These are phyloP conservation scores for Stegana nigrithorax DNA, from an alignment of 2,888 invertebrate species.

Conservation along the genomic window DNA sequence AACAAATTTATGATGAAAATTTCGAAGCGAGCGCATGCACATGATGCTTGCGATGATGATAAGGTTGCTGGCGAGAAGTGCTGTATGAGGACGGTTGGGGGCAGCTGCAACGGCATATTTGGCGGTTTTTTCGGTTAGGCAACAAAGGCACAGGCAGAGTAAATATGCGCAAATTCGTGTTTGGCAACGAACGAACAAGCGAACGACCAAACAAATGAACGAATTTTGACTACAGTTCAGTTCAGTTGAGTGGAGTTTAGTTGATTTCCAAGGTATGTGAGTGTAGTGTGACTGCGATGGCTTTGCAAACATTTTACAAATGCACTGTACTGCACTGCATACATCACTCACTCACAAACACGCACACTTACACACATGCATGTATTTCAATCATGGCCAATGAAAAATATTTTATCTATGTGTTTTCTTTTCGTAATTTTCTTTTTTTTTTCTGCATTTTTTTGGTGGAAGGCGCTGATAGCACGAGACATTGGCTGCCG, in stretches of 20 bases:
- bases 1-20: constrained; percentile 50
- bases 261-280: background rate
- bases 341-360: background rate
- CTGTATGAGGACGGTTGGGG: constrained; percentile 5
- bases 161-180: constrained; percentile 60
- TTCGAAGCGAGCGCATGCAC: background rate
- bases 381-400: background rate
- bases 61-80: background rate
- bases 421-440: background rate
- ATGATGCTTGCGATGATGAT: constrained; percentile 6
- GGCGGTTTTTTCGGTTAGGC: constrained; percentile 4
- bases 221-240: background rate
- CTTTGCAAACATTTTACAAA: background rate
- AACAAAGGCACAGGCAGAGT: constrained; percentile 37
- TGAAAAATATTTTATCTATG: background rate
- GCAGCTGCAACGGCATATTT: background rate
- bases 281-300: background rate
- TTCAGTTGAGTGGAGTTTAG: background rate
- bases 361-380: background rate
- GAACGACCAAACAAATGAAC: background rate
- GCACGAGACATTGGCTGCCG: background rate
- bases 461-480: constrained; percentile 9
- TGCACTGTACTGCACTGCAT: background rate
- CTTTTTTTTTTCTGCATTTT: too few relatives aligned
- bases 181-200: constrained; percentile 38